These are phyloP conservation scores for Heliconius hermathena DNA, from an alignment of 1,140 invertebrate genomes.

Conservation along the genomic window DNA sequence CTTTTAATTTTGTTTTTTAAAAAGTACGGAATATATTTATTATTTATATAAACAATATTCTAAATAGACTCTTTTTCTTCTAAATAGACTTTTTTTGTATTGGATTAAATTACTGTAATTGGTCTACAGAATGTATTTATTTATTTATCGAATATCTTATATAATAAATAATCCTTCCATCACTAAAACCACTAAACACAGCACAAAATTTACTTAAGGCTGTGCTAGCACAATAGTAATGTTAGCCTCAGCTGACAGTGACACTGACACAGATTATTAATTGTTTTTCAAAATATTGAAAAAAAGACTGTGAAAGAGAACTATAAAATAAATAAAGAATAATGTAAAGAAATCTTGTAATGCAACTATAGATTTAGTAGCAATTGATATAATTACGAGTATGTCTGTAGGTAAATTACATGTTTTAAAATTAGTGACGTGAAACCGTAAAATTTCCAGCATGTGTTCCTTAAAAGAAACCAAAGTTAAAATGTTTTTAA, in stretches of 20 bases:
- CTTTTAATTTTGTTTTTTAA: not conserved
- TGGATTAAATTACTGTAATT: too few relatives aligned
- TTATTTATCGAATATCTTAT: too few relatives aligned
- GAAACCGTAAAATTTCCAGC: conserved; percentile 25
- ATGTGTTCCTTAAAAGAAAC: conserved; percentile 29
- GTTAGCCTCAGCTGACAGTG: not conserved
- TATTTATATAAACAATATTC: too few relatives aligned
- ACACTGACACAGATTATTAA: not conserved
- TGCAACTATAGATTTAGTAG: conserved; percentile 62
- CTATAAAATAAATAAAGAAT: not conserved
- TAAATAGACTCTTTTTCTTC: too few relatives aligned
- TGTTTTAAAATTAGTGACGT: conserved; percentile 44
- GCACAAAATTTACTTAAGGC: not conserved
- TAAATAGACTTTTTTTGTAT: too few relatives aligned
- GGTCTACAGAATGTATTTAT: too few relatives aligned
- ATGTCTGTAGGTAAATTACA: conserved; percentile 50
- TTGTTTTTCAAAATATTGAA: not conserved
- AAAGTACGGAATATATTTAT: too few relatives aligned
- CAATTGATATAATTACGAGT: conserved; percentile 49
- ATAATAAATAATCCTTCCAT: not conserved
- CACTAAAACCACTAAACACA: not conserved
- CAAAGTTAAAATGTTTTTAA: not conserved
- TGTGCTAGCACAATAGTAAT: not conserved
- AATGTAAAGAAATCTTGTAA: conserved; percentile 50
- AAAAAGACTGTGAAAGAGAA: not conserved